These are phyloP conservation scores for Tachyglossus aculeatus DNA, from an alignment of 2,797 vertebrate genomes.

Conservation along the genomic window DNA sequence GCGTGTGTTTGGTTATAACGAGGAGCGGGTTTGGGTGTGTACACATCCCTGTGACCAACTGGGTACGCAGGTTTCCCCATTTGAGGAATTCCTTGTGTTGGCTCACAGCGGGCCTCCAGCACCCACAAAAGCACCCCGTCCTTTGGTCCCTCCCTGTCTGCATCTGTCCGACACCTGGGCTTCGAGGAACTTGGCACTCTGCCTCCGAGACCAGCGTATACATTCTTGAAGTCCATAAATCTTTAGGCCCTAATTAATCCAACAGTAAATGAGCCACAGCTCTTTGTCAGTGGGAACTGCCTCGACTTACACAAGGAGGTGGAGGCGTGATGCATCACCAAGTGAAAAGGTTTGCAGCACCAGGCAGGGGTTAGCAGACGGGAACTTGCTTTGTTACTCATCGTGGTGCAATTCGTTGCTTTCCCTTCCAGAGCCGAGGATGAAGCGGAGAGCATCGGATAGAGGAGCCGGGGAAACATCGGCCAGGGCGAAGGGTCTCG, in stretches of 20 bases:
- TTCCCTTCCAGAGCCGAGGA: conserved; percentile 80
- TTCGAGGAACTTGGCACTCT: conserved; percentile 17
- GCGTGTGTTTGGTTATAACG: too few relatives aligned
- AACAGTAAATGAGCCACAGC: conserved; percentile 17
- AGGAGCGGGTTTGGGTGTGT: too few relatives aligned
- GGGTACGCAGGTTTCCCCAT: too few relatives aligned
- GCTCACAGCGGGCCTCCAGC: background rate
- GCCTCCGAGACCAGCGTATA: conserved; percentile 18
- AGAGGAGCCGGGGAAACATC: conserved; percentile 95
- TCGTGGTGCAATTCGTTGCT: conserved; percentile 37
- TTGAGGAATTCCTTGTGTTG: background rate
- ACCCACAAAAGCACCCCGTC: conserved; percentile 13
- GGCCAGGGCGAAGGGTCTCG: conserved; percentile 89
- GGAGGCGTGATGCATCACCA: conserved; percentile 15
- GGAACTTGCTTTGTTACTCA: conserved; percentile 28
- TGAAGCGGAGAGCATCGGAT: conserved; percentile 96
- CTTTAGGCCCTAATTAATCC: conserved; percentile 34
- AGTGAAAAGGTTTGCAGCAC: conserved; percentile 32
- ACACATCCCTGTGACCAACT: too few relatives aligned
- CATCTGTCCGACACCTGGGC: conserved; percentile 19
- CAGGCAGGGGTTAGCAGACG: background rate
- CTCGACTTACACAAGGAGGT: conserved; percentile 23
- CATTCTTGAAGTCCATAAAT: background rate
- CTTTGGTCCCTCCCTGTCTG: background rate
- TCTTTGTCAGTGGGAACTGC: conserved; percentile 33